Percentiles rank a stretch among this genome's conserved stretches.
Evolutionary conservation across 2,888 invertebrate genomes (phyloP).

Genomic region (Melitaea athalia): DNA sequence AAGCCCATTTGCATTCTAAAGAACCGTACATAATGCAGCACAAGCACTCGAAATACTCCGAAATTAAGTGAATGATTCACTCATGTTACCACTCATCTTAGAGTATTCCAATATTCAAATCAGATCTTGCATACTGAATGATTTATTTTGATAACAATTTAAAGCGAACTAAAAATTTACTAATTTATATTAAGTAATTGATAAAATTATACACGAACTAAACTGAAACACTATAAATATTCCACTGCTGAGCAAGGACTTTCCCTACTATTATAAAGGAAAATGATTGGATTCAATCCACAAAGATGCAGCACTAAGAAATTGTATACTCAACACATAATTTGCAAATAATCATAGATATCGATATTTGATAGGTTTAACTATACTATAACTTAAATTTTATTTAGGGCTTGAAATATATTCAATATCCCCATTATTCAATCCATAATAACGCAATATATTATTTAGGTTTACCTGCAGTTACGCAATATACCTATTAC

Average conservation of each 20-base stretch:
- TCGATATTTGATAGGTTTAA: too few relatives aligned
- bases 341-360: too few relatives aligned
- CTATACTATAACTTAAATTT: too few relatives aligned
- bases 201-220: too few relatives aligned
- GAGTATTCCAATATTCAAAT: conserved; percentile 6
- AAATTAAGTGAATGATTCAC: conserved; percentile 19
- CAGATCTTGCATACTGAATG: conserved; percentile 11
- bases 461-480: not conserved
- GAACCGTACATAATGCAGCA: conserved; percentile 22
- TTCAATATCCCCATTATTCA: not conserved
- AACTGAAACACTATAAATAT: too few relatives aligned
- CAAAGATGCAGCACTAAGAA: too few relatives aligned
- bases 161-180: not conserved
- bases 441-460: not conserved
- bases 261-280: too few relatives aligned
- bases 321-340: too few relatives aligned
- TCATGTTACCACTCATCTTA: conserved; percentile 14
- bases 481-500: conserved; percentile 1
- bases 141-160: not conserved
- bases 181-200: too few relatives aligned
- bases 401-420: too few relatives aligned
- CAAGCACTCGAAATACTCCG: conserved; percentile 26
- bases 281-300: too few relatives aligned
- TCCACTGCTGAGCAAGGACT: too few relatives aligned
- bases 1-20: conserved; percentile 25